phyloP scores from a whole-genome alignment of 2,888 invertebrate species.

The Thalpophila matura region DNA sequence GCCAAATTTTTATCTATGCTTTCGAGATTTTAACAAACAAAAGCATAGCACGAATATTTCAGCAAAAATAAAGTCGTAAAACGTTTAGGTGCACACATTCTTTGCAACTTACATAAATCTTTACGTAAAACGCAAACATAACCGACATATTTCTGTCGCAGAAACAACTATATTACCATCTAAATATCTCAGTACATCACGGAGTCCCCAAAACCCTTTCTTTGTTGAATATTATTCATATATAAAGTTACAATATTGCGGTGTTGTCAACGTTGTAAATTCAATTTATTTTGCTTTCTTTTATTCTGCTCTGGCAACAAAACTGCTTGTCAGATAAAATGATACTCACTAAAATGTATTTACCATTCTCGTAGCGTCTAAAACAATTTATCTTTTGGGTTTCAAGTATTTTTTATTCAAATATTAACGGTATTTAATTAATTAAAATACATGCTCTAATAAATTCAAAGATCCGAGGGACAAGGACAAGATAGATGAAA shows the following conservation, averaged over 20 bases:
- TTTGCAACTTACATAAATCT: slow-evolving; percentile 46
- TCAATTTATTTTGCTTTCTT: slow-evolving; percentile 45
- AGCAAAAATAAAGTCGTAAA: slow-evolving; percentile 20
- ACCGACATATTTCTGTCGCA: slow-evolving; percentile 33
- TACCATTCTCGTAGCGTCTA: slow-evolving; percentile 5
- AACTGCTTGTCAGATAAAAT: slow-evolving; percentile 27
- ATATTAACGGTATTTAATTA: background rate
- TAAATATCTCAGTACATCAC: slow-evolving; percentile 37
- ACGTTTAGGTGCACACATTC: slow-evolving; percentile 42
- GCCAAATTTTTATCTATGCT: background rate
- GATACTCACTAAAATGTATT: slow-evolving; percentile 26
- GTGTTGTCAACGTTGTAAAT: slow-evolving; percentile 45
- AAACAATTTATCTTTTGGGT: slow-evolving; percentile 6
- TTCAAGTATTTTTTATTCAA: slow-evolving; percentile 6
- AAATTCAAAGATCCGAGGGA: background rate
- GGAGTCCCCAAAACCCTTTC: slow-evolving; percentile 38
- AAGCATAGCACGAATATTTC: background rate
- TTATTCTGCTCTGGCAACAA: slow-evolving; percentile 27
- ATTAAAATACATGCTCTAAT: background rate
- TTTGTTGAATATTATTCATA: slow-evolving; percentile 50
- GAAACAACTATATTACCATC: slow-evolving; percentile 51
- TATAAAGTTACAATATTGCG: slow-evolving; percentile 45
- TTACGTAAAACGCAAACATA: slow-evolving; percentile 28
- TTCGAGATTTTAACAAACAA: background rate
- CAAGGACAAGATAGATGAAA: background rate